Evolutionary conservation across 2,888 invertebrate species (phyloP).

Genomic region (Torymus tubicola): DNA sequence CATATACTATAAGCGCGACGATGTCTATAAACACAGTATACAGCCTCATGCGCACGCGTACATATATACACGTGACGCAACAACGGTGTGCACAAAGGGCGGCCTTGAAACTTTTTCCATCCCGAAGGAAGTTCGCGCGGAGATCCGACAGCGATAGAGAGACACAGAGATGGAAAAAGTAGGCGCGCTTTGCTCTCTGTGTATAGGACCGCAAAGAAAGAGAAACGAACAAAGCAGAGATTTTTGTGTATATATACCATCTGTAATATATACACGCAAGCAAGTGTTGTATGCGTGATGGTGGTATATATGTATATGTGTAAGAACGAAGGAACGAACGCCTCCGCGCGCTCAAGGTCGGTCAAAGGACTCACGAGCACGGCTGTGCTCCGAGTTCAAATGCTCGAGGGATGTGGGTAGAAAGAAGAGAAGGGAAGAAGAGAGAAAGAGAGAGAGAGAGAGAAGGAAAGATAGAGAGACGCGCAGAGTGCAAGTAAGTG

Average conservation of each 20-base stretch:
- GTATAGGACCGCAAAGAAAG: background rate
- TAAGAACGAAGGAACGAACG: slow-evolving; percentile 1
- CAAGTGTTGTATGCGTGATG: no score
- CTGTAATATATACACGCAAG: background rate
- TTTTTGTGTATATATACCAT: background rate
- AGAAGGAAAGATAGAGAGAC: slow-evolving; percentile 12
- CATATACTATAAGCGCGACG: no score
- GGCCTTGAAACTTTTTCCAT: slow-evolving; percentile 28
- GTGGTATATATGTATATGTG: background rate
- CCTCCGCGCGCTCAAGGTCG: slow-evolving; percentile 48
- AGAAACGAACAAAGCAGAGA: background rate
- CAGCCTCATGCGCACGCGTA: no score
- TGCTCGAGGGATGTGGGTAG: slow-evolving; percentile 3
- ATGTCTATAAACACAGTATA: no score
- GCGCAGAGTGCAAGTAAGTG: no score
- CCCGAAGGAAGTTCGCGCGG: no score
- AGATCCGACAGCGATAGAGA: no score
- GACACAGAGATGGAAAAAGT: no score
- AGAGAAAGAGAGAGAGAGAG: slow-evolving; percentile 4
- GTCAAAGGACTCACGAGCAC: slow-evolving; percentile 54
- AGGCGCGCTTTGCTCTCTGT: background rate
- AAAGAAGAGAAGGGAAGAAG: background rate
- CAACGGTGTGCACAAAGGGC: slow-evolving; percentile 30
- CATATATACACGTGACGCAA: no score
- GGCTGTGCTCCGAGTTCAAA: background rate